Base-by-base conservation (phyloP, 2,888 invertebrate genomes). In the Seira ritae region DNA sequence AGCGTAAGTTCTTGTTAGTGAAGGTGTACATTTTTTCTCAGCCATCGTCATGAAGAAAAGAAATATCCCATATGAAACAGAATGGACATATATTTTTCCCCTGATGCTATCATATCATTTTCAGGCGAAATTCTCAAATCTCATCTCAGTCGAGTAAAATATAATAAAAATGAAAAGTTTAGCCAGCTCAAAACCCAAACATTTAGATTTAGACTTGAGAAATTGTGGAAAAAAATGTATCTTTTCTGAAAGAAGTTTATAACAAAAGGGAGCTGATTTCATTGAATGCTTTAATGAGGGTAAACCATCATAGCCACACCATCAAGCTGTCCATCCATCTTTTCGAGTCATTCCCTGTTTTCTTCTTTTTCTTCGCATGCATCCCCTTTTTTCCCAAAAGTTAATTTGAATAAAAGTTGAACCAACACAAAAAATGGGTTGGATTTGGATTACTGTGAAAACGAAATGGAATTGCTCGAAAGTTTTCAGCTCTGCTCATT, bases 301-400 rank as follows among this genome's bases (percentile, higher is more conserved):
- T 82, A 78, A 82, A 72, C 77, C 72, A 82, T 82, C 82, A 76
- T 82, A 77, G 72, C 76, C 76, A 82, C 82, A 77, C 77, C 82
- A 82, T 73, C 72, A 72, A 77, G 20, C 66, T 60, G 72, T 76
- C 67, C 81, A 82, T 76, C 81, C 65, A 55, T 70, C 60, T 37
- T 17, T 67, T 74, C 69, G 31, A 46, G 50, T 72, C 69, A 62
- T 74, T 24, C 37, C 46, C 55, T 68, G 65, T 37, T 66, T 60
- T 76, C 24, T 73, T 22, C 20, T 12, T 69, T 19, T 65, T 46
- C 22, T 60, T 70, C 69, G 60, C 66, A 55, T 55, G 55, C 55
- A 55, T 55, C 17, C 55, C 42, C 55, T 55, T 55, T 55, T 17
- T 55, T 55, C 55, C 31, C 17, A 17, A 55, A 55, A 55, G n/a